Base-by-base conservation (phyloP, 2,113 vertebrate species). In the Sceloporus tristichus region DNA sequence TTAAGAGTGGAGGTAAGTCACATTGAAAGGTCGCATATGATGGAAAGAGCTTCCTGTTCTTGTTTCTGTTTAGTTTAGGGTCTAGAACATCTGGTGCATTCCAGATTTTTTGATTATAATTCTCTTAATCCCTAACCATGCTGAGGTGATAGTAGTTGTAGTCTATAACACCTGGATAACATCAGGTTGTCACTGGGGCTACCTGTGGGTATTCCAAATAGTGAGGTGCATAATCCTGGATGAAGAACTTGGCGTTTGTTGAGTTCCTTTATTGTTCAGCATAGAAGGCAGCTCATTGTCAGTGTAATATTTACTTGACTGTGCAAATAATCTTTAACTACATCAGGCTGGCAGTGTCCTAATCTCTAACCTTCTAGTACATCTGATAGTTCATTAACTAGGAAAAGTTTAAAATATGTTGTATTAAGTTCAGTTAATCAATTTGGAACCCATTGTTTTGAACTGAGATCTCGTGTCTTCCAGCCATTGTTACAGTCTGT, bases 1-100 rank as follows among this genome's bases (percentile, higher is more conserved):
- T 99, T 94, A 98, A 99, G 94, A 99, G 98, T 0, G 99, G 99
- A 98, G 99, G 99, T 99, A 96, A 94, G 96, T 87, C 82, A 53
- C 23, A 68, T 79, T 84, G 40, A 34, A 54, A 66, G 21, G 23
- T 10, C 79, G 10, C 85, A 38, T 2, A 65, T 66, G 16, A 88
- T 29, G 73, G 34, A 88, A 65, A 76, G 88, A 88, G 85, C 8
- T 14, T 56, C 23, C 70, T 71, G 3, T 56, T 81, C 56, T 16
- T 73, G n/a, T 13, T 21, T 62, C 14, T 59, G 14, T 85, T 76
- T 77, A 40, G 34, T 56, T 19, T 34, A 84, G 66, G 5, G 29
- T 21, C 14, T 54, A 5, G 40, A 48, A 14, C 9, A 40, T 7
- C 53, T 9, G 27, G 5, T 27, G 27, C 27, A 27, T 16, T 56